A percentile compares a stretch with the other conserved stretches of the same genome.
These are phyloP conservation scores for Dryobates pubescens DNA, from an alignment of 2,797 vertebrate genomes.

Conservation along the genomic window DNA sequence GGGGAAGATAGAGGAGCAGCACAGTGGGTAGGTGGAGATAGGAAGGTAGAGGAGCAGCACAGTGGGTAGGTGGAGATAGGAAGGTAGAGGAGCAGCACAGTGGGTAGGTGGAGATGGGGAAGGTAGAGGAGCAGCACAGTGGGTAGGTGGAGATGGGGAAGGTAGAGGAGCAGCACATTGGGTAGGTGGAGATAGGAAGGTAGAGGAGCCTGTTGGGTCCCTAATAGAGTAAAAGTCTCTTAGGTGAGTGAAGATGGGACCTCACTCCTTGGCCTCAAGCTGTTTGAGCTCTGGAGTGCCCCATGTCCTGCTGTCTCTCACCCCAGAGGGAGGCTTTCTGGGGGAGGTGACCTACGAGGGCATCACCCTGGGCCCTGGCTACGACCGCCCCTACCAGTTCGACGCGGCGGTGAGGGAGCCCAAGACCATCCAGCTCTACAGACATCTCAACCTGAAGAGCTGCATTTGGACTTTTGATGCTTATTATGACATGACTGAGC, in stretches of 20 bases:
- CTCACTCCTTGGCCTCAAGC: background rate
- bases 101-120: too few relatives aligned
- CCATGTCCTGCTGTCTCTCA: background rate
- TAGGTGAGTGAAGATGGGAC: background rate
- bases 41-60: background rate
- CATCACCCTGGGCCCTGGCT: constrained; percentile 89
- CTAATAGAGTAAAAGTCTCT: background rate
- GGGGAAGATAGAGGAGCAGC: background rate
- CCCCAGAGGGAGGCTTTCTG: constrained; percentile 91
- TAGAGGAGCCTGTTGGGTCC: background rate
- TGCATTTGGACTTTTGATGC: constrained; percentile 99
- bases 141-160: too few relatives aligned
- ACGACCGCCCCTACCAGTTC: constrained; percentile 94
- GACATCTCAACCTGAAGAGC: constrained; percentile 97
- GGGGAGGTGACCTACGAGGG: constrained; percentile 86
- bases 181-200: too few relatives aligned
- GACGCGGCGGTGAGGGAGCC: constrained; percentile 86
- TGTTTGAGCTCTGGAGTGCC: rapidly evolving
- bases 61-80: too few relatives aligned
- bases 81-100: background rate
- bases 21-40: too few relatives aligned
- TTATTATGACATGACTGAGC: constrained; percentile 96
- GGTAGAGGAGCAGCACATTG: too few relatives aligned
- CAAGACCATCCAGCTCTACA: constrained; percentile 92
- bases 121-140: too few relatives aligned